These are phyloP conservation scores for Notospermus geniculatus DNA, from an alignment of 1,140 invertebrate genomes.

Conservation along the genomic window DNA sequence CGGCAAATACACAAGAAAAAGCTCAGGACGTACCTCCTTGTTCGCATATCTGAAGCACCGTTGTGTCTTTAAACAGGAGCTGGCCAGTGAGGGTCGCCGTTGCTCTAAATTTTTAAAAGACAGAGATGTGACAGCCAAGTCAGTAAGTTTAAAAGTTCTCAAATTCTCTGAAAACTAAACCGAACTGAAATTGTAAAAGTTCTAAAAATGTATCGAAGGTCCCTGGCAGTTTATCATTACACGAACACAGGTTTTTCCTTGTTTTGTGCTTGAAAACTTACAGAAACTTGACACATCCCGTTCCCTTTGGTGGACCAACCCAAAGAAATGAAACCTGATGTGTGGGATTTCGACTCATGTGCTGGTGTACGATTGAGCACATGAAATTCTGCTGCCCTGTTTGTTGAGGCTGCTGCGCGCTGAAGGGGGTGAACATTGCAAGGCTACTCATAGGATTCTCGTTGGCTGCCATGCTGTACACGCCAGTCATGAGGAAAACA, in stretches of 20 bases:
- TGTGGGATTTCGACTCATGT: slow-evolving; percentile 38
- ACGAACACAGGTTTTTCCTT: too few relatives aligned
- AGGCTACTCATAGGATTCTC: slow-evolving; percentile 28
- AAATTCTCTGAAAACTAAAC: too few relatives aligned
- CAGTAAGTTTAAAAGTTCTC: too few relatives aligned
- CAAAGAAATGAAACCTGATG: slow-evolving; percentile 52
- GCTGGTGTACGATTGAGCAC: slow-evolving; percentile 54
- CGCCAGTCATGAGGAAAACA: slow-evolving; percentile 56
- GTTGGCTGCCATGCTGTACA: slow-evolving; percentile 45
- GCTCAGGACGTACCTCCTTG: slow-evolving; percentile 38
- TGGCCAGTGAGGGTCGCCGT: slow-evolving; percentile 51
- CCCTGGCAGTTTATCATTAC: too few relatives aligned
- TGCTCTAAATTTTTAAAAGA: slow-evolving; percentile 38
- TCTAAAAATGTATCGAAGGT: too few relatives aligned
- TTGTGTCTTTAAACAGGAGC: slow-evolving; percentile 54
- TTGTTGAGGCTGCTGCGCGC: slow-evolving; percentile 12
- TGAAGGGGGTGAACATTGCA: slow-evolving; percentile 17
- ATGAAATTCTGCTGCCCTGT: slow-evolving; percentile 42
- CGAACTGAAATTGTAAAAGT: too few relatives aligned
- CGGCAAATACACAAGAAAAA: not conserved
- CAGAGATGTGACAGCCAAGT: too few relatives aligned
- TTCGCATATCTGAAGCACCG: slow-evolving; percentile 55
- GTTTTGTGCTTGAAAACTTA: slow-evolving; percentile 46
- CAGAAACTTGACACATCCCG: slow-evolving; percentile 58
- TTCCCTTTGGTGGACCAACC: slow-evolving; percentile 55